Evolutionary conservation across 23 tunicate species (phyloP), one percentile per base, ranked within the genome.

Genomic region (Trididemnum clinides): DNA sequence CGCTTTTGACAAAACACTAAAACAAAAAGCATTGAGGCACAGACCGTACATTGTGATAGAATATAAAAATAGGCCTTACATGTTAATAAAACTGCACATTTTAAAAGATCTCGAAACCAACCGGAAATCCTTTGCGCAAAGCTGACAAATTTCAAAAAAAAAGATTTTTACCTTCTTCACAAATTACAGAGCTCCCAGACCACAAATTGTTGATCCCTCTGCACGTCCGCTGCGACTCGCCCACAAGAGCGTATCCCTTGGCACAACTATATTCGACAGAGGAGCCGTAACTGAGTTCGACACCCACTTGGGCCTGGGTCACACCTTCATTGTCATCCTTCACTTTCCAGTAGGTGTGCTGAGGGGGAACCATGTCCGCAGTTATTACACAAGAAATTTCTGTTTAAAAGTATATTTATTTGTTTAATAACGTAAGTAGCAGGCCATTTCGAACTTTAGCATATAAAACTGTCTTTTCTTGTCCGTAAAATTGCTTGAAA

Each of bases 161-260:
- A n/a, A n/a, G n/a, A n/a, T n/a, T n/a, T n/a, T 44, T 34, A 77
- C 88, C 88, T 83, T 84, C 89, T 85, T 90, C 95, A 63, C 95
- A 90, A 33, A 64, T 27, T 3, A 88, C 58, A 6, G 80, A 28
- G 44, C 80, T 51, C 2, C 95, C 95, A 10, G 95, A 90, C 95
- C 95, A 90, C 22, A 65, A 57, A 33, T 77, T 64, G 26, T 51
- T 57, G 23, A 18, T 33, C 38, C 74, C 82, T 25, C 64, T 57
- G 28, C 95, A 90, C 19, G 65, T 50, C 59, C 95, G 64, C 30
- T 21, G 49, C 21, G 70, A 50, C 28, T 85, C 89, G 3, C 95
- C 95, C 28, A 72, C 49, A 73, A 90, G 28, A 39, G 64, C 57
- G 83, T 66, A 90, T 23, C 89, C 95, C 33, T 80, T 66, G 22